Conservation (phyloP, 2,888 invertebrate genomes). For the Uropetala carovei region DNA sequence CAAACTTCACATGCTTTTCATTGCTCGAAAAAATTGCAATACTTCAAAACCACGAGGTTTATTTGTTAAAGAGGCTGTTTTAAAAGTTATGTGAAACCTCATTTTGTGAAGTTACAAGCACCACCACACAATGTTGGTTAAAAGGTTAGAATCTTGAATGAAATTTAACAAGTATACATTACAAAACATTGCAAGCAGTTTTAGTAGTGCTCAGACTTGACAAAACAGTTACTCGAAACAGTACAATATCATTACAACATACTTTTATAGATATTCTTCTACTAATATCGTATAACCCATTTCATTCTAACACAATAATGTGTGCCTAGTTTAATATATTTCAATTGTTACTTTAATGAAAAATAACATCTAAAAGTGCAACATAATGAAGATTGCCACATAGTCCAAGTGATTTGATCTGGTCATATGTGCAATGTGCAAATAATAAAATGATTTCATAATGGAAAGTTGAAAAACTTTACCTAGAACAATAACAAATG, state of each 20-base stretch:
- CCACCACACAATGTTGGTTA: neutral
- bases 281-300: neutral
- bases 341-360: no score
- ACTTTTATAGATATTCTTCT: neutral
- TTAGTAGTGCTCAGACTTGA: conserved; percentile 47
- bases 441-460: no score
- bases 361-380: no score
- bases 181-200: neutral
- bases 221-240: neutral
- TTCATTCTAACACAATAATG: neutral
- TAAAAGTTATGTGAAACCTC: neutral
- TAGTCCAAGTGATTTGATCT: no score
- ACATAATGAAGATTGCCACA: no score
- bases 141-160: conserved; percentile 21
- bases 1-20: neutral
- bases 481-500: no score
- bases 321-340: neutral
- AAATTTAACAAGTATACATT: neutral
- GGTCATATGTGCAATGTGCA: no score
- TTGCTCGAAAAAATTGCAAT: neutral
- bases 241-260: conserved; percentile 2
- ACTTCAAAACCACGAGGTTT: neutral
- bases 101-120: neutral
- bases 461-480: no score
- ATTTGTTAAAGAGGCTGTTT: neutral